Evolutionary conservation across 92 coral and sea anemone species (phyloP).

Genomic region (Meandrina meandrites): DNA sequence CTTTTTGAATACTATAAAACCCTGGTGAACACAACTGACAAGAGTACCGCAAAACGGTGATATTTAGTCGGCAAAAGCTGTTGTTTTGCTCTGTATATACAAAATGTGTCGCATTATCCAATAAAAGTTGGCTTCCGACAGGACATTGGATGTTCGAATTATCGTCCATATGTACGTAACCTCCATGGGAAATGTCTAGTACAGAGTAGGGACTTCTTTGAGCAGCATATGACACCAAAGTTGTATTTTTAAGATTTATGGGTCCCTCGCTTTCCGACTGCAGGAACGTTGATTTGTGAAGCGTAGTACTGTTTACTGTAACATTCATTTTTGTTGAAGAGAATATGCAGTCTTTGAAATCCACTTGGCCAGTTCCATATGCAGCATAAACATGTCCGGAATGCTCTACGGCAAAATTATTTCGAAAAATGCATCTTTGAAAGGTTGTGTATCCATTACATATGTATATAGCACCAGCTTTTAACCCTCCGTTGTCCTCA

Average conservation of each 20-base stretch:
- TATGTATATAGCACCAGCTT: conserved; percentile 35
- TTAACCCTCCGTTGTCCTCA: conserved; percentile 39
- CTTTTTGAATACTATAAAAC: too few species aligned
- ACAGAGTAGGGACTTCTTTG: not conserved
- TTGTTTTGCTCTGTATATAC: not conserved
- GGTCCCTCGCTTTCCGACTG: conserved; percentile 17
- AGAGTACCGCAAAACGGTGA: conserved; percentile 37
- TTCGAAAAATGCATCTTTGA: not conserved
- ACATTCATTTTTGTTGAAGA: not conserved
- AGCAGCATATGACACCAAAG: not conserved
- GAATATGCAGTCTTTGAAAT: conserved; percentile 18
- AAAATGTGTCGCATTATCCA: not conserved
- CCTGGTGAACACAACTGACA: not conserved
- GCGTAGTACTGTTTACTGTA: not conserved
- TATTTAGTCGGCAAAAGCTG: conserved; percentile 1
- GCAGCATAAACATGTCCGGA: conserved; percentile 30
- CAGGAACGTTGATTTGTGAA: not conserved
- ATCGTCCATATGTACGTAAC: too few species aligned
- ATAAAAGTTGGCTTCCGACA: conserved; percentile 2
- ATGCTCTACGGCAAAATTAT: not conserved
- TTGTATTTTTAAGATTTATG: not conserved
- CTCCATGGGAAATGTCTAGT: not conserved
- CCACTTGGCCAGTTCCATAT: conserved; percentile 29
- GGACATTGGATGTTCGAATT: conserved; percentile 3
- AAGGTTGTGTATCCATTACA: conserved; percentile 31